A percentile compares a stretch with the other conserved stretches of the same genome.
phyloP scores from a whole-genome alignment of 2,797 vertebrate species.

The Cichlasoma orientale region DNA sequence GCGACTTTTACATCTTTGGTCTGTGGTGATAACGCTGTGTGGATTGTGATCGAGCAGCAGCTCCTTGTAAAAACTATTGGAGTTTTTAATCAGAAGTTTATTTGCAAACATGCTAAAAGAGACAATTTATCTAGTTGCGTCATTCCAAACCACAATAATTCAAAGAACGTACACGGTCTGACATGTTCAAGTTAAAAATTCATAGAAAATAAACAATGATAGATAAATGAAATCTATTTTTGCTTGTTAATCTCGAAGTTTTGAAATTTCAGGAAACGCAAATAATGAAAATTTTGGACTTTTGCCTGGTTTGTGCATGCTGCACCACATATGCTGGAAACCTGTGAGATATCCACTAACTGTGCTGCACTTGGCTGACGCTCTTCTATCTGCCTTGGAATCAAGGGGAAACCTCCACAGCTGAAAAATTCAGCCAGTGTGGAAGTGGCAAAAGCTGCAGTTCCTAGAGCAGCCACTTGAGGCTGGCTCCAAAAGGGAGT shows the following conservation, averaged over 20 bases:
- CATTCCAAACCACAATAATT: too few relatives aligned
- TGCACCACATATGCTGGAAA: neutral
- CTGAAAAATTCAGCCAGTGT: neutral
- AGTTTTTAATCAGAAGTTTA: neutral
- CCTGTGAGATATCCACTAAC: neutral
- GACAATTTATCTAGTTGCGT: neutral
- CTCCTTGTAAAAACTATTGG: neutral
- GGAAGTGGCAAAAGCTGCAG: neutral
- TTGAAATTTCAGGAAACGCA: neutral
- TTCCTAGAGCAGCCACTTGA: neutral
- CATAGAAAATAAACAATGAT: neutral
- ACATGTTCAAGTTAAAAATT: neutral
- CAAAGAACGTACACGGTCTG: neutral
- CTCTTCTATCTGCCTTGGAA: neutral
- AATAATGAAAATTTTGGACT: neutral
- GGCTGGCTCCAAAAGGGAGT: neutral
- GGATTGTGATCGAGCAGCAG: neutral
- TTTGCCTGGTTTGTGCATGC: neutral
- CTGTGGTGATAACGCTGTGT: neutral
- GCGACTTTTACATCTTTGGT: neutral
- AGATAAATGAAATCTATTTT: neutral
- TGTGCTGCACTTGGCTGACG: neutral
- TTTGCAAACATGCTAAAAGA: neutral
- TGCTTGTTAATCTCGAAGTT: neutral
- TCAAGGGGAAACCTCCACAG: neutral